These are phyloP conservation scores for Lytechinus pictus DNA, from an alignment of 35 echinoderm and acorn worm species.

Conservation along the genomic window DNA sequence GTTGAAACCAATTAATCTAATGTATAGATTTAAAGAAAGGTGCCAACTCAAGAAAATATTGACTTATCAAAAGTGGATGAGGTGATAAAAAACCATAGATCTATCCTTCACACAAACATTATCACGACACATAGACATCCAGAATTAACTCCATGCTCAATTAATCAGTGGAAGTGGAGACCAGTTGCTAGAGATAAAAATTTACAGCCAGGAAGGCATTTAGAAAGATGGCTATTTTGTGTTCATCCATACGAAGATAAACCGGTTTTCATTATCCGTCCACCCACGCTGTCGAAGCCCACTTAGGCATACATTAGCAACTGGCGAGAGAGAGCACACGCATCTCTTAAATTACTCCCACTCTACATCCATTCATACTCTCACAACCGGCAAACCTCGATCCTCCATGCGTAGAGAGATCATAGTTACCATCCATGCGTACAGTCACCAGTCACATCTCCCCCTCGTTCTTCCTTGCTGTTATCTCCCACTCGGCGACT, in stretches of 20 bases:
- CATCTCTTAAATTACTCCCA: background rate
- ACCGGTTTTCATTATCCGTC: conserved; percentile 17
- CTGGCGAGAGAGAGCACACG: background rate
- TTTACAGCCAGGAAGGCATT: background rate
- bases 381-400: background rate
- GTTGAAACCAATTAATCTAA: background rate
- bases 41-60: background rate
- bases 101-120: background rate
- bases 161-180: background rate
- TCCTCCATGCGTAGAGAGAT: background rate
- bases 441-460: background rate
- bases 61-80: background rate
- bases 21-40: background rate
- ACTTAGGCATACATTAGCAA: conserved; percentile 12
- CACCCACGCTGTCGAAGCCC: background rate
- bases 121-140: background rate
- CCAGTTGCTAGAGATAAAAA: background rate
- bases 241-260: background rate
- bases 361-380: background rate
- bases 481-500: background rate
- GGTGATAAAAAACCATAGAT: background rate
- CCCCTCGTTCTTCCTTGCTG: background rate
- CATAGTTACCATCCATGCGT: background rate
- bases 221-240: background rate
- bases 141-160: background rate